Conservation (phyloP, 2,113 vertebrate genomes). For the Callocephalon fimbriatum region DNA sequence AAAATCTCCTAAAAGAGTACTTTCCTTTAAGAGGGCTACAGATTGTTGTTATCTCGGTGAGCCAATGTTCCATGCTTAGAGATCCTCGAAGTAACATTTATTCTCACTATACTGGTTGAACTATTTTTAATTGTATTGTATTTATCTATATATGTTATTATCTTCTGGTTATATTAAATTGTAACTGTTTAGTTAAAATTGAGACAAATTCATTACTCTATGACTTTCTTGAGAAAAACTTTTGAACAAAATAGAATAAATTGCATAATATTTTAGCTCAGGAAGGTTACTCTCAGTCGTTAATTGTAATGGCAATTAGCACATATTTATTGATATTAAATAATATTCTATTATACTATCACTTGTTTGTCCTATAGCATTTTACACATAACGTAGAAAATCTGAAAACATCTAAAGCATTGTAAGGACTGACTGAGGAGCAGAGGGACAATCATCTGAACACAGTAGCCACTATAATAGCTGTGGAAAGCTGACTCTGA, state of each 20-base stretch:
- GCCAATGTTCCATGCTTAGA: neutral
- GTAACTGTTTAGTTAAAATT: slow-evolving; percentile 41
- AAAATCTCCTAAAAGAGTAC: neutral
- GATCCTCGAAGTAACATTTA: neutral
- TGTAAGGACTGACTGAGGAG: neutral
- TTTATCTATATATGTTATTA: neutral
- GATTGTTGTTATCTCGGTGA: neutral
- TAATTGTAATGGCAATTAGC: neutral
- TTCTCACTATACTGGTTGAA: neutral
- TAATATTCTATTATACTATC: neutral
- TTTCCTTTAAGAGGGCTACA: neutral
- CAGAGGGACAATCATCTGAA: neutral
- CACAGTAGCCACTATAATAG: neutral
- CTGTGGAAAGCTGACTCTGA: neutral
- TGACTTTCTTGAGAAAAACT: slow-evolving; percentile 29
- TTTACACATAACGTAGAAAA: neutral
- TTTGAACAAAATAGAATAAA: slow-evolving; percentile 29
- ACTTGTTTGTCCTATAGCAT: neutral
- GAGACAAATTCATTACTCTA: slow-evolving; percentile 7
- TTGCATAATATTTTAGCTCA: slow-evolving; percentile 12
- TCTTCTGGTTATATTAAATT: neutral
- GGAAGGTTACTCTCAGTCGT: neutral
- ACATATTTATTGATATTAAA: neutral
- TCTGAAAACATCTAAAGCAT: neutral
- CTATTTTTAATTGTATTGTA: neutral